A percentile compares a stretch with the other conserved stretches of the same genome.
phyloP scores from a whole-genome alignment of 2,888 invertebrate genomes.

The Polyploca ridens region DNA sequence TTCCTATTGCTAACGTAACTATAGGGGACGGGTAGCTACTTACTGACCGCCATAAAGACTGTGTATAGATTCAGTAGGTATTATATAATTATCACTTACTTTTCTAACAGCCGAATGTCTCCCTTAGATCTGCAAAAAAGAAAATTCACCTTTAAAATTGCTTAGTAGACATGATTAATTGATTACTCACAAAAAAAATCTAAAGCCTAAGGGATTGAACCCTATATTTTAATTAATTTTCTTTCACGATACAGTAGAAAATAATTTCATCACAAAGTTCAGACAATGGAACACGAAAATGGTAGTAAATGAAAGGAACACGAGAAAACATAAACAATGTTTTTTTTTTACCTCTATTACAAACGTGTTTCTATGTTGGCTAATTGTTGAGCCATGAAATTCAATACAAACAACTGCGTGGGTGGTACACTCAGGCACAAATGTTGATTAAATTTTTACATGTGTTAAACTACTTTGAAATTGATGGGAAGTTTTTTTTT shows the following conservation, averaged over 20 bases:
- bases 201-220: not conserved
- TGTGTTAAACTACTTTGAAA: slow-evolving; percentile 1
- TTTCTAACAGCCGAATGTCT: not conserved
- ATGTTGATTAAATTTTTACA: slow-evolving; percentile 19
- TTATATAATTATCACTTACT: not conserved
- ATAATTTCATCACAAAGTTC: not conserved
- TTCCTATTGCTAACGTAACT: too few relatives aligned
- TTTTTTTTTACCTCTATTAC: slow-evolving; percentile 28
- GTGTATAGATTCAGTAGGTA: not conserved
- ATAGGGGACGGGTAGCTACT: too few relatives aligned
- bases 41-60: too few relatives aligned
- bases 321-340: slow-evolving; percentile 1
- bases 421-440: slow-evolving; percentile 22
- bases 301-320: not conserved
- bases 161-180: not conserved
- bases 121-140: not conserved
- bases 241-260: not conserved
- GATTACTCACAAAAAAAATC: not conserved
- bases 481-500: too few relatives aligned
- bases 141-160: not conserved
- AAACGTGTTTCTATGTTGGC: slow-evolving; percentile 49
- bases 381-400: slow-evolving; percentile 59
- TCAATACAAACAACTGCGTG: slow-evolving; percentile 38
- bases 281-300: not conserved
- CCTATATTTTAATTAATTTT: not conserved